Conservation (phyloP, 2,797 vertebrate species). For the Craterocephalus amniculus region DNA sequence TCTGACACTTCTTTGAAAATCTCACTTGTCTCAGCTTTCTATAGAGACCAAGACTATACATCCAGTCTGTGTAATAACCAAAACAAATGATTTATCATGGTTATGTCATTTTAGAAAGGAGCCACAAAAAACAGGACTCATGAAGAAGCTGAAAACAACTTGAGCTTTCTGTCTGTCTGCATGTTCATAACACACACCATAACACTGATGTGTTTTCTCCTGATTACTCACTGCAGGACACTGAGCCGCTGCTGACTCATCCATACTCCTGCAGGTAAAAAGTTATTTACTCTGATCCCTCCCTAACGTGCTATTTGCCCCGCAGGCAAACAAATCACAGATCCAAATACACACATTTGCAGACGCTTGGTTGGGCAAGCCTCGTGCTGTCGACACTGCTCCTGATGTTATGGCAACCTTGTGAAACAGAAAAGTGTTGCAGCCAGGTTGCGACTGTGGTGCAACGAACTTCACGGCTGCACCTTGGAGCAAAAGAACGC, state of each 20-base stretch:
- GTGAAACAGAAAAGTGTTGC: constrained; percentile 60
- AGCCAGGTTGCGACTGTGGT: constrained; percentile 49
- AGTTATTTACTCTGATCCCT: constrained; percentile 53
- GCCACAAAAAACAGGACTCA: too few species aligned
- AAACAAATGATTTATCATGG: too few species aligned
- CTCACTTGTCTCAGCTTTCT: too few species aligned
- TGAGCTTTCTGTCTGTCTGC: constrained; percentile 13
- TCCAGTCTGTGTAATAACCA: too few species aligned
- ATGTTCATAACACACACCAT: constrained; percentile 37
- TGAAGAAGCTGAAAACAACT: neutral
- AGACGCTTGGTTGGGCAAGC: constrained; percentile 47
- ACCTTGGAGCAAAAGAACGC: neutral
- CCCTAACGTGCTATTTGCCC: constrained; percentile 71
- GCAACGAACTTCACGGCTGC: constrained; percentile 50
- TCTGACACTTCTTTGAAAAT: too few species aligned
- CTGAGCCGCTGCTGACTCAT: constrained; percentile 46
- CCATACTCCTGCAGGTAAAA: constrained; percentile 45
- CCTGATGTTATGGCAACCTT: constrained; percentile 54
- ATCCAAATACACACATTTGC: constrained; percentile 63
- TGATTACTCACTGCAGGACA: constrained; percentile 11
- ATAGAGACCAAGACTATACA: too few species aligned
- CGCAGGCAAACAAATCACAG: constrained; percentile 60
- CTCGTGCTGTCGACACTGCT: constrained; percentile 59
- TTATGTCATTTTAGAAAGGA: too few species aligned
- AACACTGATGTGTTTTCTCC: constrained; percentile 42